phyloP scores from a whole-genome alignment of 2,113 vertebrate genomes.

The Felis chaus region DNA sequence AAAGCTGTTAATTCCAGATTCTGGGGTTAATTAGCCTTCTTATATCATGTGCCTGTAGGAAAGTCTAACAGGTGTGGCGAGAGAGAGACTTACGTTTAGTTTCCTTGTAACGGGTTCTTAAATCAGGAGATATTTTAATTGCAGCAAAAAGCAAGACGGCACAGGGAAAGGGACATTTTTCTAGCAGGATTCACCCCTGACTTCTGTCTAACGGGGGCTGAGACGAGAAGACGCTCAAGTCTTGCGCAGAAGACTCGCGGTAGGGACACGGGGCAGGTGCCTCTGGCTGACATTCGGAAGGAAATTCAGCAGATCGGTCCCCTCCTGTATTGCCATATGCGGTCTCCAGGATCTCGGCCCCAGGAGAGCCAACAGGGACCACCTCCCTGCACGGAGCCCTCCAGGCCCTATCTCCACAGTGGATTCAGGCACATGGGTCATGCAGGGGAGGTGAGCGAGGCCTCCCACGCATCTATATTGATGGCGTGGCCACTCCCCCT shows the following conservation, averaged over 20 bases:
- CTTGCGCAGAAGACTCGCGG: neutral
- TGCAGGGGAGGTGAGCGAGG: neutral
- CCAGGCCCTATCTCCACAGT: slow-evolving; percentile 67
- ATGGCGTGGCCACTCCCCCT: slow-evolving; percentile 38
- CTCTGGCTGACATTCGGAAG: slow-evolving; percentile 58
- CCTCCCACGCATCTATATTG: slow-evolving; percentile 49
- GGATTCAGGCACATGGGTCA: slow-evolving; percentile 71
- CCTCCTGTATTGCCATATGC: slow-evolving; percentile 48
- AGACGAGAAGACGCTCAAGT: rapidly evolving
- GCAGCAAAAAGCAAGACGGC: slow-evolving; percentile 40
- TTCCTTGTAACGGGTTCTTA: neutral
- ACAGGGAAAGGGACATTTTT: neutral
- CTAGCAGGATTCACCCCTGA: neutral
- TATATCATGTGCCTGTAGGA: neutral
- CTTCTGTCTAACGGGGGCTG: slow-evolving; percentile 47
- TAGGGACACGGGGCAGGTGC: slow-evolving; percentile 56
- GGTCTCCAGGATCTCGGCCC: slow-evolving; percentile 61
- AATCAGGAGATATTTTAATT: slow-evolving; percentile 70
- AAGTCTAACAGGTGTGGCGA: slow-evolving; percentile 54
- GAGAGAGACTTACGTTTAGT: slow-evolving; percentile 35
- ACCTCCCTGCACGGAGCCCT: slow-evolving; percentile 51
- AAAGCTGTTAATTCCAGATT: slow-evolving; percentile 25
- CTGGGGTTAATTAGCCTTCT: slow-evolving; percentile 66
- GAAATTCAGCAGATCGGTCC: slow-evolving; percentile 29
- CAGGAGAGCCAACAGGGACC: neutral